Conservation (phyloP, 1,140 invertebrate genomes). For the Melitaea cinxia region DNA sequence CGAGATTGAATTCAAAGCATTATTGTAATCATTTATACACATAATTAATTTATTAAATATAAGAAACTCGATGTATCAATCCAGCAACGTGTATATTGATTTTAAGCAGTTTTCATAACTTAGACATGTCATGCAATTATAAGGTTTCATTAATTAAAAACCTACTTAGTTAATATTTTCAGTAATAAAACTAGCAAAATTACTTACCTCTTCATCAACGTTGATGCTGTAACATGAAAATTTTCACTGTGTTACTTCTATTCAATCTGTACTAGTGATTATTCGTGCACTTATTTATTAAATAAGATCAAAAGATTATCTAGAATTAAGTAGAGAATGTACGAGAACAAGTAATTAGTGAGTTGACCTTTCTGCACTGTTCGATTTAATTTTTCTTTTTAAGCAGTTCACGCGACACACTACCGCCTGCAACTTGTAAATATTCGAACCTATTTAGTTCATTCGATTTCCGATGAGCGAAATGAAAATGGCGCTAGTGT, state of each 20-base stretch:
- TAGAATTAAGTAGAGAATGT: slow-evolving; percentile 23
- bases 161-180: no score
- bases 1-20: neutral
- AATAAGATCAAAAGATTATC: neutral
- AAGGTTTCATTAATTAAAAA: no score
- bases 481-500: slow-evolving; percentile 20
- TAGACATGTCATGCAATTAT: neutral
- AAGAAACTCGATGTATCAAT: neutral
- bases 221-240: slow-evolving; percentile 4
- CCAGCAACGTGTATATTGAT: neutral
- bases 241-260: slow-evolving; percentile 10
- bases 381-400: slow-evolving; percentile 24
- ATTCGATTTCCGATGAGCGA: neutral
- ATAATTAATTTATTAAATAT: neutral
- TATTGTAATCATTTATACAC: neutral
- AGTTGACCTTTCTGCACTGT: slow-evolving; percentile 14
- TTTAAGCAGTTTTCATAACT: neutral
- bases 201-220: neutral
- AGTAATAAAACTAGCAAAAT: neutral
- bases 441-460: slow-evolving; percentile 32
- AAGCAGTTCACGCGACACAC: slow-evolving; percentile 10
- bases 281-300: slow-evolving; percentile 7
- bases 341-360: slow-evolving; percentile 22
- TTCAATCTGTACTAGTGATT: neutral
- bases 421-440: slow-evolving; percentile 29